Percentiles rank a stretch among this genome's conserved stretches.
phyloP scores from a whole-genome alignment of 1,140 invertebrate genomes.

The Antheraea pernyi region DNA sequence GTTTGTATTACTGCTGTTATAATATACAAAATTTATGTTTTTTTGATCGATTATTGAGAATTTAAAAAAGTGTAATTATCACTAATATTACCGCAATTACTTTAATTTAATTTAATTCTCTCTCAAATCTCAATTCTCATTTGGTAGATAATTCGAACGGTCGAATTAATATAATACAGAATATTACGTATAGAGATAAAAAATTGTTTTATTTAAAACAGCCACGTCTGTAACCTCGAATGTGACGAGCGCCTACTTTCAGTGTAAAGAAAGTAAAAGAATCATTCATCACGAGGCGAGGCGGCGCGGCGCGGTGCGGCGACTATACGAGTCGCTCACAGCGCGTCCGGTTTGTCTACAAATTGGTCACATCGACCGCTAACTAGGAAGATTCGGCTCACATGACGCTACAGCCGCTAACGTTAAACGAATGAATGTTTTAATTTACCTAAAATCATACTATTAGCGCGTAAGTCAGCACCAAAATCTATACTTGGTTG shows the following conservation, averaged over 20 bases:
- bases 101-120: too few species aligned
- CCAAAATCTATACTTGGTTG: too few species aligned
- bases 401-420: constrained; percentile 32
- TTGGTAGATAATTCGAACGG: too few species aligned
- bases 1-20: too few species aligned
- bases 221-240: constrained; percentile 21
- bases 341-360: constrained; percentile 64
- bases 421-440: constrained; percentile 23
- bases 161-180: too few species aligned
- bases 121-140: too few species aligned
- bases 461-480: not conserved
- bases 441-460: constrained; percentile 9
- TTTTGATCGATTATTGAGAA: too few species aligned
- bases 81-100: too few species aligned
- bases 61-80: too few species aligned
- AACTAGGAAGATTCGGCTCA: constrained; percentile 60
- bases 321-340: constrained; percentile 54
- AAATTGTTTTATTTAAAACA: not conserved
- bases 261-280: constrained; percentile 72
- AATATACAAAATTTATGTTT: too few species aligned
- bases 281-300: constrained; percentile 48
- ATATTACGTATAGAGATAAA: not conserved
- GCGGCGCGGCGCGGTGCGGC: constrained; percentile 21
- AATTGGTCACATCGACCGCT: constrained; percentile 73
- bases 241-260: constrained; percentile 44